Conservation (phyloP, 2,888 invertebrate genomes). For the Seira musarum region DNA sequence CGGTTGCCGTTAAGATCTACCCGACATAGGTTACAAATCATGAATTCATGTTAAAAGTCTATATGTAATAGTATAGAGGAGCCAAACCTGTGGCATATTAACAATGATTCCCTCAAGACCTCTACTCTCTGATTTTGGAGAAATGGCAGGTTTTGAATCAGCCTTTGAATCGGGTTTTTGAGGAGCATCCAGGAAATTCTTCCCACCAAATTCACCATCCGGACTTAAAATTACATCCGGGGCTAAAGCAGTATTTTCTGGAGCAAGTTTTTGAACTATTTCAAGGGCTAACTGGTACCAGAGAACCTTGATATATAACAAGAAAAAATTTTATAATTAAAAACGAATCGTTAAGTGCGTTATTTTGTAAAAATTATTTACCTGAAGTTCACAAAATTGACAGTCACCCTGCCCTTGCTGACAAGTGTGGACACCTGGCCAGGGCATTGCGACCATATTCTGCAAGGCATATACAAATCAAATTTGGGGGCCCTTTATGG, state of each 20-base stretch:
- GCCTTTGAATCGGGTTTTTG: slow-evolving; percentile 74
- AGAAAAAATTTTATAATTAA: too few species aligned
- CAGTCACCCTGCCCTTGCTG: slow-evolving; percentile 82
- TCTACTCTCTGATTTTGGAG: slow-evolving; percentile 81
- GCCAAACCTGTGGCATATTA: slow-evolving; percentile 90
- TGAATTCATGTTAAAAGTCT: neutral
- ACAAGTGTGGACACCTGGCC: slow-evolving; percentile 79
- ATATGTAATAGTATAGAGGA: slow-evolving; percentile 1
- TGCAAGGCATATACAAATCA: too few species aligned
- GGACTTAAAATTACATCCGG: slow-evolving; percentile 78
- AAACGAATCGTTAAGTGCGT: too few species aligned
- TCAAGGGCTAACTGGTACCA: slow-evolving; percentile 94
- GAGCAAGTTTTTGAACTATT: slow-evolving; percentile 85
- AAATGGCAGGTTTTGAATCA: slow-evolving; percentile 66
- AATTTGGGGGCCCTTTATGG: too few species aligned
- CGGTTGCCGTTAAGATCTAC: slow-evolving; percentile 96
- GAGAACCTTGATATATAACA: slow-evolving; percentile 90
- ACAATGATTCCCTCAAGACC: slow-evolving; percentile 90
- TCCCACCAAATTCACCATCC: slow-evolving; percentile 68
- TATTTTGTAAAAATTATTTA: too few species aligned
- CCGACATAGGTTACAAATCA: slow-evolving; percentile 61
- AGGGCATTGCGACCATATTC: slow-evolving; percentile 82
- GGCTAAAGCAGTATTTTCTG: slow-evolving; percentile 81
- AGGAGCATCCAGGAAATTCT: slow-evolving; percentile 77
- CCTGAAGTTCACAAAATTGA: slow-evolving; percentile 92